These are phyloP conservation scores for Limenitis camilla DNA, from an alignment of 2,888 invertebrate genomes.

Conservation along the genomic window DNA sequence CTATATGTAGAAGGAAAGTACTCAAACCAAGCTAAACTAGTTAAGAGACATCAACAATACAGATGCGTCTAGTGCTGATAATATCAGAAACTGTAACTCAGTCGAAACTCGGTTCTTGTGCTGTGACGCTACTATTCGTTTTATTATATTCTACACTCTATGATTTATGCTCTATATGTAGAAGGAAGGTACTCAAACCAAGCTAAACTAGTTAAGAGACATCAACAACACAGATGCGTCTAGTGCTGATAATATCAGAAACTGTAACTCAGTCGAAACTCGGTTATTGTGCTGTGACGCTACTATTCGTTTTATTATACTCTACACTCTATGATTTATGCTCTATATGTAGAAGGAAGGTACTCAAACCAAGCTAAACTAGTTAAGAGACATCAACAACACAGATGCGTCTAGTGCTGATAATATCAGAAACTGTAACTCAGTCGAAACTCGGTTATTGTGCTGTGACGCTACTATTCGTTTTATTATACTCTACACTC, in stretches of 20 bases:
- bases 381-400: no score
- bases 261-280: constrained; percentile 57
- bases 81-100: constrained; percentile 62
- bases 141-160: background rate
- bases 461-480: constrained; percentile 34
- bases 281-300: background rate
- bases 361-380: no score
- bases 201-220: no score
- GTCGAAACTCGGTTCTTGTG: constrained; percentile 24
- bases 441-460: constrained; percentile 35
- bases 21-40: no score
- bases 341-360: no score
- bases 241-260: constrained; percentile 32
- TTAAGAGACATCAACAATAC: no score
- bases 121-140: constrained; percentile 31
- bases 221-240: no score
- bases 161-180: no score
- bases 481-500: background rate
- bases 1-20: no score
- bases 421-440: constrained; percentile 59
- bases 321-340: background rate
- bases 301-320: constrained; percentile 27
- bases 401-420: no score
- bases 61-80: no score
- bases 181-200: no score